Base-by-base conservation (phyloP, 2,113 vertebrate species). In the Acinonyx jubatus region DNA sequence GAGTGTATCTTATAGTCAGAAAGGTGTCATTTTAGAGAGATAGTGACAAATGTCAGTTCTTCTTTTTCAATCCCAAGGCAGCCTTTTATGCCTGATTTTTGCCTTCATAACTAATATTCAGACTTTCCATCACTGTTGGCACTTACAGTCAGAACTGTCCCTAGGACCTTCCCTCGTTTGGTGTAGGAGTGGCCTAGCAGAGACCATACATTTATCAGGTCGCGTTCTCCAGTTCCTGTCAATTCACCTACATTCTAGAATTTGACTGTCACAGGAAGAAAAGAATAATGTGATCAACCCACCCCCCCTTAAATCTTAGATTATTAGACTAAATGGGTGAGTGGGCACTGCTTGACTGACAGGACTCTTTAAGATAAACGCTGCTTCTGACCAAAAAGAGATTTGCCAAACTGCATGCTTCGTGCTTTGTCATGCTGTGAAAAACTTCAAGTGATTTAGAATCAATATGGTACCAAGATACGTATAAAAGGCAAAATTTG, bases 401-500 rank as follows among this genome's bases (percentile, higher is more conserved):
- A 84, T 65, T 55, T 92, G 73, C 74, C 48, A 55, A 63, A 74
- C 41, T 33, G 31, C 16, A n/a, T 1, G 0, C 48, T 48, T 63
- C 73, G 2, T 93, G 89, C 94, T 92, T 80, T 82, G 25, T 97
- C 96, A 95, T 88, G 63, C 80, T 97, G 83, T 84, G 79, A 92
- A 87, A 81, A 96, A 69, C 38, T 68, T 61, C 31, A 27, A 84
- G 65, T 90, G 41, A 84, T 81, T 87, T 73, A 73, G 84, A 95
- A 87, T 92, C 97, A 92, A 23, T 96, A 95, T 92, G 95, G 89
- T 48, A 74, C 55, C 55, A 74, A 91, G 41, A 92, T 61, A 97
- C 95, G 7, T 52, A 90, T 89, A 94, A 98, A 98, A 97, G 74
- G 74, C 90, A 95, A 89, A 90, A 96, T 96, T 81, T 97, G 92